These are phyloP conservation scores for Thymelicus sylvestris DNA, from an alignment of 2,888 invertebrate species.

Conservation along the genomic window DNA sequence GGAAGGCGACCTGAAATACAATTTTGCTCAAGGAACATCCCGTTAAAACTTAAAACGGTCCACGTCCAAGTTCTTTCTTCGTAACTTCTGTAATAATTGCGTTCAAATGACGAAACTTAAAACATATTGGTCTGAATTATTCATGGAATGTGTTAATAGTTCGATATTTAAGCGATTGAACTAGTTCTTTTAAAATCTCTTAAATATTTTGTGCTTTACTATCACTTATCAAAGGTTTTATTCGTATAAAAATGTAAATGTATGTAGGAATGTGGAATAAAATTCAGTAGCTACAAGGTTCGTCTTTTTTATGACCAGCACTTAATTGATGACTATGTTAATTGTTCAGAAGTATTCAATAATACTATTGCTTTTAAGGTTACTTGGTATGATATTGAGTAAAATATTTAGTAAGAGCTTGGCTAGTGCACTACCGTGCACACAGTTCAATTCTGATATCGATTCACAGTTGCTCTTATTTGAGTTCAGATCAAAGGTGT, in stretches of 20 bases:
- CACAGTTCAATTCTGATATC: slow-evolving; percentile 21
- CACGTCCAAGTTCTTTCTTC: not conserved
- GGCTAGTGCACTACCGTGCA: not conserved
- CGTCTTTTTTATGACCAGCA: not conserved
- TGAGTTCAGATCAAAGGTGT: slow-evolving; percentile 34
- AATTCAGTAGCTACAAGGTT: not conserved
- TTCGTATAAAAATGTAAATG: not conserved
- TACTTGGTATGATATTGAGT: too few species aligned
- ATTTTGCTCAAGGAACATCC: not conserved
- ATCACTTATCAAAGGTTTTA: too few species aligned
- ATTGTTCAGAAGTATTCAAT: not conserved
- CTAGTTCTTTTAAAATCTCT: not conserved
- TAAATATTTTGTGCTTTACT: too few species aligned
- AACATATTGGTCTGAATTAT: not conserved
- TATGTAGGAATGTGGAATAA: not conserved
- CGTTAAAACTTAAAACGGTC: not conserved
- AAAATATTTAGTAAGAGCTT: not conserved
- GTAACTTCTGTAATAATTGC: not conserved
- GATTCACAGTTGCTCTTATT: slow-evolving; percentile 32
- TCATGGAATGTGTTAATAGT: not conserved
- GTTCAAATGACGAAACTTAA: not conserved
- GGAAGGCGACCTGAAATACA: slow-evolving; percentile 30
- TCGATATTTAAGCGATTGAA: not conserved
- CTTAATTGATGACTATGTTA: not conserved
- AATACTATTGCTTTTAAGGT: too few species aligned